These are phyloP conservation scores for Vespertilio murinus DNA, from an alignment of 2,797 vertebrate genomes.

Conservation along the genomic window DNA sequence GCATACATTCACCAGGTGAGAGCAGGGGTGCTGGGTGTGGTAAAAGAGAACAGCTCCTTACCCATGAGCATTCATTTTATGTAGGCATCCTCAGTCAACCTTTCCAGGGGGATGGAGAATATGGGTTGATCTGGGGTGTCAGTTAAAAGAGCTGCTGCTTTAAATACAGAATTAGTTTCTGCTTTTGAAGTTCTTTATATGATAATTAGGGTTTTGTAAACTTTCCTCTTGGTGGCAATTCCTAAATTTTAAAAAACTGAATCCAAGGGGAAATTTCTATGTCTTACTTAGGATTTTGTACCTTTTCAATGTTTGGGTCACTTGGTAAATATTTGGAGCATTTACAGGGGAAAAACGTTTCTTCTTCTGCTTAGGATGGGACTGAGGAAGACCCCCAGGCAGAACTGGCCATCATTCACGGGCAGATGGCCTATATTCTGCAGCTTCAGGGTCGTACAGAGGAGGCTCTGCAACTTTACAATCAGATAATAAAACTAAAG, in stretches of 20 bases:
- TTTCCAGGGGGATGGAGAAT: background rate
- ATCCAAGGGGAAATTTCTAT: background rate
- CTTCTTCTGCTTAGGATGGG: conserved; percentile 84
- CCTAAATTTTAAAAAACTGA: conserved; percentile 24
- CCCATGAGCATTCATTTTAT: background rate
- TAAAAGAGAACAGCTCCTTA: background rate
- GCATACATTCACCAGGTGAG: background rate
- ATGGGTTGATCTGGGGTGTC: background rate
- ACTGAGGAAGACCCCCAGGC: conserved; percentile 95
- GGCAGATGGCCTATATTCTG: conserved; percentile 97
- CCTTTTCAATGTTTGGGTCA: background rate
- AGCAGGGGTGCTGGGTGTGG: background rate
- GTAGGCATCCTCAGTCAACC: background rate
- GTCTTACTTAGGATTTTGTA: background rate
- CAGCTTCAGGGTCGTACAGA: conserved; percentile 94
- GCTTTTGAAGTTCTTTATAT: background rate
- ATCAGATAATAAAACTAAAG: conserved; percentile 99
- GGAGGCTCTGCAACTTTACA: conserved; percentile 97
- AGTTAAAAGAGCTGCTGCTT: background rate
- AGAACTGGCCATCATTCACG: conserved; percentile 97
- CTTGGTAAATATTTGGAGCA: background rate
- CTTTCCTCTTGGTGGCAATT: background rate
- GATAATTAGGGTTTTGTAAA: background rate
- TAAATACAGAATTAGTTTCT: background rate
- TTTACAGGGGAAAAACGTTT: background rate